Conservation (phyloP, 2,113 vertebrate genomes). For the Protobothrops mucrosquamatus region DNA sequence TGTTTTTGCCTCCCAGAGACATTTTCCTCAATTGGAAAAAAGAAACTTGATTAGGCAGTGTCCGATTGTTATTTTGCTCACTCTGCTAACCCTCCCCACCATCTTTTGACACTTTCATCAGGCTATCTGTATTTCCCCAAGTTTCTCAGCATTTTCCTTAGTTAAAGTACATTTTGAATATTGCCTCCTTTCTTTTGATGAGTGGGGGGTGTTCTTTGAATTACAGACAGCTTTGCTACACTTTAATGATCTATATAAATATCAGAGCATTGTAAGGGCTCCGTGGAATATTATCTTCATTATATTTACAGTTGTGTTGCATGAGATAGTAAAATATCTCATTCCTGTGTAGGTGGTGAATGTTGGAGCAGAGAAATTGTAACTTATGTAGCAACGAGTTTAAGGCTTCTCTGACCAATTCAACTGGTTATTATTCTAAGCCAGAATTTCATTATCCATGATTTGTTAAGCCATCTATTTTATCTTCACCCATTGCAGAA, state of each 20-base stretch:
- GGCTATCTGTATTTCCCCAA: neutral
- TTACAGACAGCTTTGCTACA: neutral
- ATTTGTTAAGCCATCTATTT: neutral
- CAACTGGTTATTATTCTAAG: neutral
- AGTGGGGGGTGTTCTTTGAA: neutral
- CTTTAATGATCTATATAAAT: neutral
- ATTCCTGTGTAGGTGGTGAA: neutral
- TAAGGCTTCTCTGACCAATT: neutral
- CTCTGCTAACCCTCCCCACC: neutral
- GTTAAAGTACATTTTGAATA: neutral
- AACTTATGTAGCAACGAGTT: neutral
- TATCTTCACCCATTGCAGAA: neutral
- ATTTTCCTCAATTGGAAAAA: neutral
- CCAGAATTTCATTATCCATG: neutral
- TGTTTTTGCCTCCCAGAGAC: neutral
- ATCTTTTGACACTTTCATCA: neutral
- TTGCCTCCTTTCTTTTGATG: neutral
- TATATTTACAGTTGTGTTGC: neutral
- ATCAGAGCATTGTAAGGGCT: neutral
- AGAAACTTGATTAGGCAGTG: neutral
- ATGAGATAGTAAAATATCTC: neutral
- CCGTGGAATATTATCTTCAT: neutral
- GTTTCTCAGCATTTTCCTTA: neutral
- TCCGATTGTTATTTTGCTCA: neutral
- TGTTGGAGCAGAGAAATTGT: neutral